Conservation (phyloP, 2,888 invertebrate species). For the Margaritifera margaritifera region DNA sequence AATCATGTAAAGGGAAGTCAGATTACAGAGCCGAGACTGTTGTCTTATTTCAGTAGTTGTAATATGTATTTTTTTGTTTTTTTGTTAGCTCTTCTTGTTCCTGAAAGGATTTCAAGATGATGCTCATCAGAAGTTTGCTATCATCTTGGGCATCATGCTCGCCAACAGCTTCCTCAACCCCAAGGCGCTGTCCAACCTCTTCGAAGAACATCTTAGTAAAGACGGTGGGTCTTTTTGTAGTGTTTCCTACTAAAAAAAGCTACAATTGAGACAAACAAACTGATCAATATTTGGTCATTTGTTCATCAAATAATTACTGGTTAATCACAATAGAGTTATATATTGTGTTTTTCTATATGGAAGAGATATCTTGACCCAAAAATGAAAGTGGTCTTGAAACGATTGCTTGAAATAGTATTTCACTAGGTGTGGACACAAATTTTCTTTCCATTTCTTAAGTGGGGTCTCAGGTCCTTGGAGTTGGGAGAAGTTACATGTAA, state of each 20-base stretch:
- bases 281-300: not conserved
- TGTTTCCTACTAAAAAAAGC: not conserved
- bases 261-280: not conserved
- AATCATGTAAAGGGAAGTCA: not conserved
- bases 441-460: not conserved
- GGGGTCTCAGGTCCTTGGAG: not conserved
- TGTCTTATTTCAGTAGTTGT: not conserved
- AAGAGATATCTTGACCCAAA: not conserved
- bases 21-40: not conserved
- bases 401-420: not conserved
- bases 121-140: constrained; percentile 92
- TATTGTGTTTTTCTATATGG: no score
- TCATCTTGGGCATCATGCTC: constrained; percentile 95
- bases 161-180: constrained; percentile 93
- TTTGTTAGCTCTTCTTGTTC: constrained; percentile 79
- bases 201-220: constrained; percentile 84
- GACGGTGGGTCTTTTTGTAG: constrained; percentile 64
- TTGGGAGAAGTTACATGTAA: no score
- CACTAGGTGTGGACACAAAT: not conserved
- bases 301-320: not conserved
- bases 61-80: constrained; percentile 3
- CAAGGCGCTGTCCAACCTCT: constrained; percentile 79
- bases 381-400: not conserved
- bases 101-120: constrained; percentile 93
- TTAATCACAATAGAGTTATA: not conserved